Evolutionary conservation across 2,888 invertebrate species (phyloP).

Genomic region (Sisyra nigra): DNA sequence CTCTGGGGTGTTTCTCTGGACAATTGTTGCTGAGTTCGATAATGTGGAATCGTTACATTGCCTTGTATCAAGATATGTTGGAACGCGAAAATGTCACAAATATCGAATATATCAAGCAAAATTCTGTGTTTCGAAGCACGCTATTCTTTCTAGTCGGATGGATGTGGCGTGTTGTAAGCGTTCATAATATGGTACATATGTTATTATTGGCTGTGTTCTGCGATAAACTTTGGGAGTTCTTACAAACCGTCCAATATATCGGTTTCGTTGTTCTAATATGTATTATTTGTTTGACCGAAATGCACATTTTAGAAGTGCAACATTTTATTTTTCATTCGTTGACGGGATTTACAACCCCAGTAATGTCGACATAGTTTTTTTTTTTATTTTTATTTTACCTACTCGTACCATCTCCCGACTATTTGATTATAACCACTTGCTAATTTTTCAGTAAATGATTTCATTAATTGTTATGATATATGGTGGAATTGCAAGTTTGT

Average conservation of each 20-base stretch:
- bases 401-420: not conserved
- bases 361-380: constrained; percentile 3
- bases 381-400: not conserved
- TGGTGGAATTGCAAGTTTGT: not conserved
- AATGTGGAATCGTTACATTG: constrained; percentile 75
- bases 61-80: constrained; percentile 58
- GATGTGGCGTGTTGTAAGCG: constrained; percentile 64
- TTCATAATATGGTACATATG: constrained; percentile 60
- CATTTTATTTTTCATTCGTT: constrained; percentile 34
- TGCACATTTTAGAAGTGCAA: constrained; percentile 45
- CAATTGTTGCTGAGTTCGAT: constrained; percentile 59
- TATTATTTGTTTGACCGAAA: constrained; percentile 53
- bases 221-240: constrained; percentile 66
- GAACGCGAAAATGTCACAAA: constrained; percentile 43
- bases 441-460: no score
- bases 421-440: not conserved
- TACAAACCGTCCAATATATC: constrained; percentile 49
- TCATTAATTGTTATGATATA: not conserved
- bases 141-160: constrained; percentile 57
- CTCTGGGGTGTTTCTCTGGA: constrained; percentile 46
- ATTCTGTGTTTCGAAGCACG: constrained; percentile 48
- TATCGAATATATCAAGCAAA: constrained; percentile 35
- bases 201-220: constrained; percentile 62
- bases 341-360: constrained; percentile 21
- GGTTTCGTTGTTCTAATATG: constrained; percentile 53